phyloP scores from a whole-genome alignment of 37 sponge, comb jelly and placozoan genomes.

The Lycopodina hypogea region DNA sequence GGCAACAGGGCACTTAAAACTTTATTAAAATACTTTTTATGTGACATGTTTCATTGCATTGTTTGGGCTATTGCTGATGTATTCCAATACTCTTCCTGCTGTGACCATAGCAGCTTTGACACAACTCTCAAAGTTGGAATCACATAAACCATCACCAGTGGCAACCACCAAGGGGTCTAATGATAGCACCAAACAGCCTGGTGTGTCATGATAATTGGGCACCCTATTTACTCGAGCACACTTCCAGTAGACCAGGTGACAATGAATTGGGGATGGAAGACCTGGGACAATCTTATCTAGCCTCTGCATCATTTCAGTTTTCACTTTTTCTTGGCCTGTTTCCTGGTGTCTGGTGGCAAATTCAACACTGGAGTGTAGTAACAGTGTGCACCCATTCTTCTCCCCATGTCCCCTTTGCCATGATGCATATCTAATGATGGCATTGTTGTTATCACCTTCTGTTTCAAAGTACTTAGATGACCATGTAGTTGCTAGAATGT shows the following conservation, averaged over 20 bases:
- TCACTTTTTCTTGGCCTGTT: conserved; percentile 20
- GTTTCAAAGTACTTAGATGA: conserved; percentile 45
- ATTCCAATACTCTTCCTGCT: background rate
- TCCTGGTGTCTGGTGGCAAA: conserved; percentile 53
- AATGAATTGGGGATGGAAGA: conserved; percentile 32
- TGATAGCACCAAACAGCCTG: conserved; percentile 41
- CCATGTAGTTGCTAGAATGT: conserved; percentile 10
- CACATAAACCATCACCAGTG: conserved; percentile 57
- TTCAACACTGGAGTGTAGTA: conserved; percentile 56
- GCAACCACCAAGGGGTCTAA: conserved; percentile 44
- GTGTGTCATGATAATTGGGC: conserved; percentile 17
- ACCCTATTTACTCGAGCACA: conserved; percentile 43
- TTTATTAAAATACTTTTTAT: conserved; percentile 48
- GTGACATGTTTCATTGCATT: background rate
- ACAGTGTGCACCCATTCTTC: background rate
- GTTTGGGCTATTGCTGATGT: background rate
- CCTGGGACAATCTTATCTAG: conserved; percentile 28
- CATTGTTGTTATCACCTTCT: conserved; percentile 4
- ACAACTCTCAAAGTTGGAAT: conserved; percentile 55
- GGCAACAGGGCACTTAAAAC: conserved; percentile 88
- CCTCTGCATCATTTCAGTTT: background rate
- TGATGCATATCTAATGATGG: conserved; percentile 39
- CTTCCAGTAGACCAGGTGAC: conserved; percentile 49
- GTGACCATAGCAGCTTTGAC: conserved; percentile 38
- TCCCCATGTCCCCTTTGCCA: conserved; percentile 17